Evolutionary conservation across 2,113 vertebrate genomes (phyloP), one percentile per base, ranked within the genome.

Genomic region (Gyps fulvus): DNA sequence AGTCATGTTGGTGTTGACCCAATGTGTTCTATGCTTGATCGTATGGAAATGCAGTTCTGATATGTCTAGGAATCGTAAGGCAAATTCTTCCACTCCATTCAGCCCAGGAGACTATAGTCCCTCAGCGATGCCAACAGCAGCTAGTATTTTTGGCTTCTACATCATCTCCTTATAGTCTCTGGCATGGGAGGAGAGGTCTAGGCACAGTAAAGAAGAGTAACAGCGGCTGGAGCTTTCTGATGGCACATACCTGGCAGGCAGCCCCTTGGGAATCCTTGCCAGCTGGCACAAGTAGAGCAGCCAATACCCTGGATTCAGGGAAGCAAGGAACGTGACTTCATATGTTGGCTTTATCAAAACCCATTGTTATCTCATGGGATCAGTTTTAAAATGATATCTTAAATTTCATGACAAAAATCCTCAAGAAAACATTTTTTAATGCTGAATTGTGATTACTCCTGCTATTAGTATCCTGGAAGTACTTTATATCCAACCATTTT

Each of bases 11-110:
- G 0, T 31, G 65, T 50, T 17, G 17, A 34, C 34, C 25, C 10
- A 6, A 4, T 1, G 9, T 14, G 19, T 62, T 26, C 42, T 50
- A 1, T 25, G 4, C 40, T 32, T 7, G 18, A 40, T 14, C 4
- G 63, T 22, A 66, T 29, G 42, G 70, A 77, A 77, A 72, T 14
- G 6, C 17, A 31, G 16, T 20, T 77, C 57, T 47, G 54, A 22
- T 21, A 7, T 3, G 16, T 26, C 66, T 14, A 79, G 83, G 76
- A 89, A 82, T 63, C 1, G 1, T 18, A 22, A 54, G 49, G 70
- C 76, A 49, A 16, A 42, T 49, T 49, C 19, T 66, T 18, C 36
- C 22, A 7, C 43, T 47, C 66, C 63, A 43, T 57, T 77, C 43
- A 85, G 65, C 65, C 70, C 76, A 27, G 16, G 43, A 42, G 65